Base-by-base conservation (phyloP, 2,113 vertebrate species). In the Rafetus swinhoei region DNA sequence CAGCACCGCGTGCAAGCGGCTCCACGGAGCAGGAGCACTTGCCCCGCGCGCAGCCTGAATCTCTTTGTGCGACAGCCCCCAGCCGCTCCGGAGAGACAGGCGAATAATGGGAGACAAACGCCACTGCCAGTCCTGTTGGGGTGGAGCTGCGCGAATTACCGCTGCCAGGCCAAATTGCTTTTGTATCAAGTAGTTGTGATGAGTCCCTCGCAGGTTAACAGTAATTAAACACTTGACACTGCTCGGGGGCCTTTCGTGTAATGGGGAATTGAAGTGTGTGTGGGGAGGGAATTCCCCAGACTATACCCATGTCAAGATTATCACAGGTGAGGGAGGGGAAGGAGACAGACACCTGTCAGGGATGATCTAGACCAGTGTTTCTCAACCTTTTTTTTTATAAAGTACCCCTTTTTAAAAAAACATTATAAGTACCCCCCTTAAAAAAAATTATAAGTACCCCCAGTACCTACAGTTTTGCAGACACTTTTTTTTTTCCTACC, bases 131-230 rank as follows among this genome's bases (percentile, higher is more conserved):
- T 45, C 80, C 39, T 25, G 54, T 72, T 74, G 57, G 74, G 27
- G 18, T 24, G 56, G n/a, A 55, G 53, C 62, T 53, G 16, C 53
- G 27, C 82, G 82, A 82, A 88, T 88, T 88, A 76, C 80, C 21
- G 39, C 80, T 88, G 80, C 81, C 87, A 82, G 87, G 82, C 74
- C 76, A 82, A 82, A 88, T 88, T 88, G 87, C 87, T 82, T 88
- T 74, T 86, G 79, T 21, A 88, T 82, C 80, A 74, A 88, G 80
- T 56, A 54, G 80, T 52, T 52, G 72, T 27, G 39, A 82, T 32
- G 54, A 82, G 87, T 35, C 27, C 9, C 54, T 50, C 54, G 53
- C 62, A 59, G 87, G 87, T 88, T 80, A 88, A 35, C 35, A 32
- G 53, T 81, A 82, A 88, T 88, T 88, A 88, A 57, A 82, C 65